Evolutionary conservation across 2,888 invertebrate genomes (phyloP).

Genomic region (Pocota personata): DNA sequence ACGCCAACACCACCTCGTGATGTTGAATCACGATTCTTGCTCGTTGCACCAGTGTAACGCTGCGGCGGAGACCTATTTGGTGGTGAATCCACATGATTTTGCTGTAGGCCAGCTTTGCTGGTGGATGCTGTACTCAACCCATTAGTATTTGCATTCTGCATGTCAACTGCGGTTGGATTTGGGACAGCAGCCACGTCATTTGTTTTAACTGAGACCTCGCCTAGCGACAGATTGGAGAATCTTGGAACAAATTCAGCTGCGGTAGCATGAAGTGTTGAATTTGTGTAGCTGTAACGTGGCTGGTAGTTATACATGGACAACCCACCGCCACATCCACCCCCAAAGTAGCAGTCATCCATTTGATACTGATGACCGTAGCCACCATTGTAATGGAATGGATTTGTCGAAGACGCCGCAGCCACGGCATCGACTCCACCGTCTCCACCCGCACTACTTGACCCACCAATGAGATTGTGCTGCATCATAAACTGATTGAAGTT

Average conservation of each 20-base stretch:
- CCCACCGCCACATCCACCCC: conserved; percentile 10
- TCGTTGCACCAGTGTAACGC: conserved; percentile 74
- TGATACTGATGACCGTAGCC: conserved; percentile 27
- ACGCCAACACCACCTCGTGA: conserved; percentile 30
- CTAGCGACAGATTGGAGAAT: conserved; percentile 78
- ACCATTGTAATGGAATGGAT: conserved; percentile 66
- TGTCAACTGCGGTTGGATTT: conserved; percentile 27
- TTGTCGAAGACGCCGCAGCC: conserved; percentile 28
- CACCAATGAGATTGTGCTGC: conserved; percentile 79
- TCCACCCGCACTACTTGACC: neutral
- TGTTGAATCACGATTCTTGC: conserved; percentile 67
- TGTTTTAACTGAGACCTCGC: conserved; percentile 43
- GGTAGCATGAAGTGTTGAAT: conserved; percentile 79
- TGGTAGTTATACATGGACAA: conserved; percentile 16
- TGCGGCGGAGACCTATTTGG: conserved; percentile 61
- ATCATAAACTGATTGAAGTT: conserved; percentile 82
- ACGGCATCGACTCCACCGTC: conserved; percentile 26
- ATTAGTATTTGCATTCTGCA: conserved; percentile 44
- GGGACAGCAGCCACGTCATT: neutral
- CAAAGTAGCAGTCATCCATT: conserved; percentile 43
- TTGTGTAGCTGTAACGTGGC: conserved; percentile 22
- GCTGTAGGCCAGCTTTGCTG: neutral
- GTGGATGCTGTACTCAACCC: conserved; percentile 1
- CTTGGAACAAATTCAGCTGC: conserved; percentile 82
- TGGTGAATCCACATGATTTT: neutral